Percentiles rank a stretch among this genome's conserved stretches.
Evolutionary conservation across 2,113 vertebrate species (phyloP).

Genomic region (Halichoeres trimaculatus): DNA sequence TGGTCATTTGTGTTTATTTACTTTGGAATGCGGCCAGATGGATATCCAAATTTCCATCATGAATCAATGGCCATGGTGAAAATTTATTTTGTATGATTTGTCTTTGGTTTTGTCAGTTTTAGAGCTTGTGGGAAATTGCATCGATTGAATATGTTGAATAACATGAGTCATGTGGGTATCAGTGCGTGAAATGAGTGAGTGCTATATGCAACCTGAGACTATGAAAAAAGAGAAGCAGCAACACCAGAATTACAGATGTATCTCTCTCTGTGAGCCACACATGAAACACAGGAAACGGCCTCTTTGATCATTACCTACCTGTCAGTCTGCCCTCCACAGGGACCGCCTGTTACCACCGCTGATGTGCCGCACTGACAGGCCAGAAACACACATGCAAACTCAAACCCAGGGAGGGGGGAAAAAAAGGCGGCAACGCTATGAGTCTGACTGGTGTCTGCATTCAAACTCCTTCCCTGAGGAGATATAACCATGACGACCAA

Average conservation of each 20-base stretch:
- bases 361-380: conserved; percentile 74
- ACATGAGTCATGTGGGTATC: background rate
- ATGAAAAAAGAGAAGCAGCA: conserved; percentile 62
- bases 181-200: conserved; percentile 38
- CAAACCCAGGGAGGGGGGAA: conserved; percentile 37
- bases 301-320: conserved; percentile 84
- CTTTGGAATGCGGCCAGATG: background rate
- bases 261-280: conserved; percentile 73
- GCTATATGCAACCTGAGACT: conserved; percentile 57
- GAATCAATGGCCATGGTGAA: background rate
- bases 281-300: conserved; percentile 78
- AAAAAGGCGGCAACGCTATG: conserved; percentile 26
- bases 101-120: background rate
- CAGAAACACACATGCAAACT: conserved; percentile 70
- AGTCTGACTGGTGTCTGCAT: conserved; percentile 61
- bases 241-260: conserved; percentile 62
- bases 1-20: background rate
- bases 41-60: background rate
- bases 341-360: conserved; percentile 76
- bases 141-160: background rate
- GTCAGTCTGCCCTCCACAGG: conserved; percentile 78
- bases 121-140: background rate
- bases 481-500: conserved; percentile 73
- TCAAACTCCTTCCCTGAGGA: conserved; percentile 63
- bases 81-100: background rate